Conservation (phyloP, 1,140 invertebrate species). For the Stegodyphus dumicola region DNA sequence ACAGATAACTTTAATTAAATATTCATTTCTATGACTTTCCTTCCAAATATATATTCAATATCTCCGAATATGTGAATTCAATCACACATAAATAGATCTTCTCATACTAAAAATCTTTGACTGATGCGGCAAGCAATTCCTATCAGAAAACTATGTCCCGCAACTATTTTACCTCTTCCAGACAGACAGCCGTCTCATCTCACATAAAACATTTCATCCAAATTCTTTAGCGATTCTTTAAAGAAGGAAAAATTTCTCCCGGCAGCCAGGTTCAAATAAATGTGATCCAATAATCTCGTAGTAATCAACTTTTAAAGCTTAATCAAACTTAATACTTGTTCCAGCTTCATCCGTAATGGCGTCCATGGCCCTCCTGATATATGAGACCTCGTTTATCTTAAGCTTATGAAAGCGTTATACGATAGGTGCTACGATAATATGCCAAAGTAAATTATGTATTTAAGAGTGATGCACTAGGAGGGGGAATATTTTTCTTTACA, state of each 20-base stretch:
- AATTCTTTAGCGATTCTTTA: too few relatives aligned
- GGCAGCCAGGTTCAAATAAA: slow-evolving; percentile 1
- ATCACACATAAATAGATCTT: too few relatives aligned
- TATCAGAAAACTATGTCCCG: not conserved
- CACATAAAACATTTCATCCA: not conserved
- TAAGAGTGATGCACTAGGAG: slow-evolving; percentile 11
- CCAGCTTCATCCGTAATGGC: too few relatives aligned
- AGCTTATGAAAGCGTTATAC: slow-evolving; percentile 4
- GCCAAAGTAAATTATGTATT: slow-evolving; percentile 37
- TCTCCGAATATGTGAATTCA: too few relatives aligned
- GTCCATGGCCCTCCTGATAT: not conserved
- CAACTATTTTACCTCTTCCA: not conserved
- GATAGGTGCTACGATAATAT: slow-evolving; percentile 23
- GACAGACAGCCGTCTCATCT: not conserved
- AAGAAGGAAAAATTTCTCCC: too few relatives aligned
- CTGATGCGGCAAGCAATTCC: too few relatives aligned
- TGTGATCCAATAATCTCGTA: slow-evolving; percentile 2
- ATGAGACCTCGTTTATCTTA: slow-evolving; percentile 17
- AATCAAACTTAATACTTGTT: slow-evolving; percentile 38
- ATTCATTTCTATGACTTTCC: too few relatives aligned
- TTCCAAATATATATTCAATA: too few relatives aligned
- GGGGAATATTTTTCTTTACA: not conserved
- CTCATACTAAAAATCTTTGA: too few relatives aligned
- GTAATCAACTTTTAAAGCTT: slow-evolving; percentile 29
- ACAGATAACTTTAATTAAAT: too few relatives aligned